Evolutionary conservation across 2,113 vertebrate species (phyloP).

Genomic region (Riparia riparia): DNA sequence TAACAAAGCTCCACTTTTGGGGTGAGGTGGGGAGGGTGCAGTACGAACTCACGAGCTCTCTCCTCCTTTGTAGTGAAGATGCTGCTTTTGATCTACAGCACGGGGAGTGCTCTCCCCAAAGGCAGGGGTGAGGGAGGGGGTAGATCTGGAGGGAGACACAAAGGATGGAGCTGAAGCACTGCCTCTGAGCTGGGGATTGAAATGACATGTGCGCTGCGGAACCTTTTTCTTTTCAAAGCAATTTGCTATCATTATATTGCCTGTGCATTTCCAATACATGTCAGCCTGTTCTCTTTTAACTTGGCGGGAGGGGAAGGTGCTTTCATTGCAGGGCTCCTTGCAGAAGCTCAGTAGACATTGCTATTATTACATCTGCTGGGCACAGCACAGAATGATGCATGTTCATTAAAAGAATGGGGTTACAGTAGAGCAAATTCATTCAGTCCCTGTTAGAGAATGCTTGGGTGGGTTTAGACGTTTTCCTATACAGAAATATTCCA

Average conservation of each 20-base stretch:
- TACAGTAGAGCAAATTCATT: neutral
- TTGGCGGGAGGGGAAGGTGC: constrained; percentile 66
- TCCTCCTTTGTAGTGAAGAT: neutral
- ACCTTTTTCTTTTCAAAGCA: constrained; percentile 69
- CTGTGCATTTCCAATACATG: constrained; percentile 73
- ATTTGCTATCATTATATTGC: constrained; percentile 76
- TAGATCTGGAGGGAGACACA: constrained; percentile 25
- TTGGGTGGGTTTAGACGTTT: neutral
- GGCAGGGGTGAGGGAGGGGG: neutral
- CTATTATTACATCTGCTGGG: constrained; percentile 47
- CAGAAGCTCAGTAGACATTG: constrained; percentile 39
- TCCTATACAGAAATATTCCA: neutral
- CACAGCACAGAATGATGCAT: constrained; percentile 28
- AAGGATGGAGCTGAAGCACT: constrained; percentile 61
- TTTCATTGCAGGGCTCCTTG: constrained; percentile 62
- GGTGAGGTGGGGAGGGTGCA: too few species aligned
- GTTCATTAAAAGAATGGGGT: constrained; percentile 56
- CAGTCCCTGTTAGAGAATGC: neutral
- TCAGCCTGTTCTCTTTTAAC: constrained; percentile 74
- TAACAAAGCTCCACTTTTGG: neutral
- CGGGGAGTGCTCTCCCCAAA: neutral
- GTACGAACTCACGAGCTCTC: neutral
- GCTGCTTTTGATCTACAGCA: neutral
- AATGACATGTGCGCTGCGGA: constrained; percentile 48
- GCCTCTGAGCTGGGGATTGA: constrained; percentile 28